phyloP scores from a whole-genome alignment of 2,113 vertebrate species.

The Melanostigma gelatinosum region DNA sequence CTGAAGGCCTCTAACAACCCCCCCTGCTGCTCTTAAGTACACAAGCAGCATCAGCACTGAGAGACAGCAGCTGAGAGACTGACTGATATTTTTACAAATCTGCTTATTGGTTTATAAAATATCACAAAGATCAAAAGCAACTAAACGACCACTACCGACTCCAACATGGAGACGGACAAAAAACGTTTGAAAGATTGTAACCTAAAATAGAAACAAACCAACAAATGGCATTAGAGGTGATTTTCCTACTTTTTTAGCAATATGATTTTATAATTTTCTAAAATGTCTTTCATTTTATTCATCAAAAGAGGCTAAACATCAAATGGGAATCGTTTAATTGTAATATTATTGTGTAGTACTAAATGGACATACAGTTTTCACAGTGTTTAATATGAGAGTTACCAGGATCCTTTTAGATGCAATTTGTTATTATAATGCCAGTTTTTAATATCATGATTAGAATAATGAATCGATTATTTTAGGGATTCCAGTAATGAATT shows the following conservation, averaged over 20 bases:
- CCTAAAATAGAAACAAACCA: neutral
- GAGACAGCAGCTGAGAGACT: neutral
- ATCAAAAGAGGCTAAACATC: neutral
- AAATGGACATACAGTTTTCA: neutral
- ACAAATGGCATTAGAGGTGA: neutral
- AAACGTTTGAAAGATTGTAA: neutral
- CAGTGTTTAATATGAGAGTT: neutral
- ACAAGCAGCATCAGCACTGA: neutral
- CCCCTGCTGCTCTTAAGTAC: conserved; percentile 17
- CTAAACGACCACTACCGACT: neutral
- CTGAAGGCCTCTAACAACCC: neutral
- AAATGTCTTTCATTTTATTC: neutral
- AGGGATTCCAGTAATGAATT: neutral
- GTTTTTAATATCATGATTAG: too few relatives aligned
- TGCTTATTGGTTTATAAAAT: neutral
- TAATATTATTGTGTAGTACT: neutral
- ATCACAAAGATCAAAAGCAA: neutral
- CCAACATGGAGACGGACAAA: neutral
- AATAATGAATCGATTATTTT: neutral
- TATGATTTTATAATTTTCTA: neutral
- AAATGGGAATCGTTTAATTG: neutral
- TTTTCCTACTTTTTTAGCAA: neutral
- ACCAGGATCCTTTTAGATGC: too few relatives aligned
- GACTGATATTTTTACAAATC: neutral
- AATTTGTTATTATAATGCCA: too few relatives aligned